Percentiles rank a stretch among this genome's conserved stretches.
Evolutionary conservation across 2,797 vertebrate genomes (phyloP).

Genomic region (Gambelia wislizenii): DNA sequence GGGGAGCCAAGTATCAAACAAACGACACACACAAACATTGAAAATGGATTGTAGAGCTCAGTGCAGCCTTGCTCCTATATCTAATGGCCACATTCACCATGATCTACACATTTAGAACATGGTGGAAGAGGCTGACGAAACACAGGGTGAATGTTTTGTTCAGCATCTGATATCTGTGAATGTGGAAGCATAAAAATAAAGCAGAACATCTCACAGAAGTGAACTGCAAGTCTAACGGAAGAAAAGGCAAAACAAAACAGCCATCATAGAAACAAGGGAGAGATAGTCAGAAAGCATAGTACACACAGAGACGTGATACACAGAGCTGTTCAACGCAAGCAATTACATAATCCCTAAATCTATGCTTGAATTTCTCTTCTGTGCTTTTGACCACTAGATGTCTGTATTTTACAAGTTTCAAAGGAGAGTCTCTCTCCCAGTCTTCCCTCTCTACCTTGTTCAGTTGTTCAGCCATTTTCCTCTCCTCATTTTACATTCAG

Average conservation of each 20-base stretch:
- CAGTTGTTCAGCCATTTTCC: slow-evolving; percentile 65
- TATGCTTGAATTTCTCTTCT: background rate
- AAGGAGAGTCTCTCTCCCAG: background rate
- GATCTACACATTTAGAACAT: too few species aligned
- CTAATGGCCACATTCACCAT: too few species aligned
- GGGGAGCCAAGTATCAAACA: too few species aligned
- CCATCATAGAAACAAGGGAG: background rate
- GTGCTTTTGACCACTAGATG: slow-evolving; percentile 69
- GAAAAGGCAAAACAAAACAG: background rate
- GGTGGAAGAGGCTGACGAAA: too few species aligned
- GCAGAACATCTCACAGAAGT: background rate
- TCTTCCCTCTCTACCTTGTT: slow-evolving; percentile 29
- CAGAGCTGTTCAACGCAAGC: background rate
- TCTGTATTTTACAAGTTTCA: slow-evolving; percentile 46
- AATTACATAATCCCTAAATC: slow-evolving; percentile 15
- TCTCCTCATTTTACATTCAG: background rate
- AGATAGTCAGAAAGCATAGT: background rate
- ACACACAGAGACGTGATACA: background rate
- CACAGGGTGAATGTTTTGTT: too few species aligned
- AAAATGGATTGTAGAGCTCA: too few species aligned
- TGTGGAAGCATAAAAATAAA: background rate
- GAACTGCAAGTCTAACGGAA: background rate
- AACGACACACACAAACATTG: too few species aligned
- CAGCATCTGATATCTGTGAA: too few species aligned
- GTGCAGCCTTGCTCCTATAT: too few species aligned